phyloP scores from a whole-genome alignment of 2,113 vertebrate genomes.

The Clarias magur region DNA sequence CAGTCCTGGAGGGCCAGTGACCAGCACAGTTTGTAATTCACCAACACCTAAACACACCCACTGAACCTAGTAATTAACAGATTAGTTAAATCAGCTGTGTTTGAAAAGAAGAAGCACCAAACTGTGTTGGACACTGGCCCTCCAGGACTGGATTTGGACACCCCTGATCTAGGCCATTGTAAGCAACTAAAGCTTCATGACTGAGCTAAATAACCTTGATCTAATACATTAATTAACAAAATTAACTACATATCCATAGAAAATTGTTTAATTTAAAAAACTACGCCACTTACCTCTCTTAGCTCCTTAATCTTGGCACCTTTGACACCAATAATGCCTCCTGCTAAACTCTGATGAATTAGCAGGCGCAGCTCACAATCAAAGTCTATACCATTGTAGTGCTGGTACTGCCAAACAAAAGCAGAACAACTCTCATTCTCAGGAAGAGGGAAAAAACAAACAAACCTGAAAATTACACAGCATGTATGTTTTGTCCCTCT shows the following conservation, averaged over 20 bases:
- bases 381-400: conserved; percentile 97
- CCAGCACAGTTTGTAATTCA: too few species aligned
- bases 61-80: too few species aligned
- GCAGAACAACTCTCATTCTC: not conserved
- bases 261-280: not conserved
- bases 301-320: conserved; percentile 98
- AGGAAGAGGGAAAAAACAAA: not conserved
- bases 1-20: too few species aligned
- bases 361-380: conserved; percentile 94
- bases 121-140: too few species aligned
- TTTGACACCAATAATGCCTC: conserved; percentile 97
- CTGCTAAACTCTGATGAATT: conserved; percentile 95
- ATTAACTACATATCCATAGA: not conserved
- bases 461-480: not conserved
- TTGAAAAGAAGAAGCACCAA: too few species aligned
- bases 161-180: not conserved
- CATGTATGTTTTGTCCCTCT: not conserved
- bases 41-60: too few species aligned
- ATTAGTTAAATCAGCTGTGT: too few species aligned
- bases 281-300: conserved; percentile 79
- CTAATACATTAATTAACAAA: not conserved
- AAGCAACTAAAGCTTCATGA: not conserved
- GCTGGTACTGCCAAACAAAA: conserved; percentile 84
- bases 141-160: too few species aligned
- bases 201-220: not conserved